phyloP scores from a whole-genome alignment of 2,113 vertebrate species.

The Xenopus borealis region DNA sequence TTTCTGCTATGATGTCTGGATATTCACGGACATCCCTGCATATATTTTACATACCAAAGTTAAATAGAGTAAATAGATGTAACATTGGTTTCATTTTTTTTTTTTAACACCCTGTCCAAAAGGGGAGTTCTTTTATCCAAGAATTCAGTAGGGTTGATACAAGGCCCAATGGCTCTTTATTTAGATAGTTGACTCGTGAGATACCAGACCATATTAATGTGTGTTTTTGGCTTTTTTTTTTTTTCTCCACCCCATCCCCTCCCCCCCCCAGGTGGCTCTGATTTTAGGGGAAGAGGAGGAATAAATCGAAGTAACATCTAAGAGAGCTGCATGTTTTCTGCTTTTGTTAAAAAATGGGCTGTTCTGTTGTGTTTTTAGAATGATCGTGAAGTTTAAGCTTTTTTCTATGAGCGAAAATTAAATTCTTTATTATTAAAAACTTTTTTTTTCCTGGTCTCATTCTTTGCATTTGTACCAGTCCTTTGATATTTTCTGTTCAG shows the following conservation, averaged over 20 bases:
- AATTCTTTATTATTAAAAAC: conserved; percentile 84
- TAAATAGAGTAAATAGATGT: too few relatives aligned
- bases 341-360: conserved; percentile 57
- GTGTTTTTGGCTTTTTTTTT: background rate
- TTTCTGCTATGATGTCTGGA: too few relatives aligned
- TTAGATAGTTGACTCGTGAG: background rate
- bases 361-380: conserved; percentile 46
- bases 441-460: conserved; percentile 36
- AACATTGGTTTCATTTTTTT: too few relatives aligned
- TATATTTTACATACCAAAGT: too few relatives aligned
- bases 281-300: conserved; percentile 79
- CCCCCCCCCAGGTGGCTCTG: conserved; percentile 69
- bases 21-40: too few relatives aligned
- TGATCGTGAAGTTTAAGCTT: conserved; percentile 56
- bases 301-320: conserved; percentile 82
- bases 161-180: too few relatives aligned
- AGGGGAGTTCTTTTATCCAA: too few relatives aligned
- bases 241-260: too few relatives aligned
- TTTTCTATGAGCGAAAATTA: conserved; percentile 40
- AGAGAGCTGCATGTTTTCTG: conserved; percentile 46
- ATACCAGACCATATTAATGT: too few relatives aligned
- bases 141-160: too few relatives aligned
- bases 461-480: conserved; percentile 79
- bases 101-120: too few relatives aligned
- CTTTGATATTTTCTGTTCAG: conserved; percentile 73